These are phyloP conservation scores for Pomacea maculata DNA, from an alignment of 1,140 invertebrate genomes.

Conservation along the genomic window DNA sequence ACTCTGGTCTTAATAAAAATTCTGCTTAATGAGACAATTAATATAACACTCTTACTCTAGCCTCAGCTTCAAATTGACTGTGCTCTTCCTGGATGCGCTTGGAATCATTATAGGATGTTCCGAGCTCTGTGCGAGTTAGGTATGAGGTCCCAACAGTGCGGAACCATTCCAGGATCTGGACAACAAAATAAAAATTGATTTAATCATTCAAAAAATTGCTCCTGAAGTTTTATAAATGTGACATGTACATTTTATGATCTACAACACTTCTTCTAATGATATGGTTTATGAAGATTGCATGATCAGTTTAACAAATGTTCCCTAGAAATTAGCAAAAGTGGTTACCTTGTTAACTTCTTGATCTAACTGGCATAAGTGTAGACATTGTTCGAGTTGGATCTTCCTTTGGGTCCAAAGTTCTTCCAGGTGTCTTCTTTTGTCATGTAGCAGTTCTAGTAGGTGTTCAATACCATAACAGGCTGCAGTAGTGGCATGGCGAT, in stretches of 20 bases:
- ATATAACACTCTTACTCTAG: slow-evolving; percentile 68
- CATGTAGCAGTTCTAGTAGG: slow-evolving; percentile 75
- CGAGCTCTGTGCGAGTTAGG: slow-evolving; percentile 63
- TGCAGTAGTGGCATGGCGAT: slow-evolving; percentile 65
- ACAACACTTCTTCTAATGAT: too few relatives aligned
- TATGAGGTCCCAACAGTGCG: slow-evolving; percentile 58
- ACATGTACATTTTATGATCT: too few relatives aligned
- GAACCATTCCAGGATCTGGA: slow-evolving; percentile 64
- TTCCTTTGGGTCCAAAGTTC: slow-evolving; percentile 74
- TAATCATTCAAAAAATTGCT: background rate
- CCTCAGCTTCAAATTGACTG: slow-evolving; percentile 77
- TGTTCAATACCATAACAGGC: slow-evolving; percentile 67
- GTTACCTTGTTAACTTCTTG: slow-evolving; percentile 76
- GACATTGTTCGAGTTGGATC: slow-evolving; percentile 78
- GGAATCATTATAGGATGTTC: slow-evolving; percentile 75
- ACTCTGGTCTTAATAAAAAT: background rate
- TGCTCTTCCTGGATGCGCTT: slow-evolving; percentile 77
- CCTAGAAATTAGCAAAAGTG: too few relatives aligned
- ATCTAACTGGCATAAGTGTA: slow-evolving; percentile 79
- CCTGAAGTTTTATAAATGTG: too few relatives aligned
- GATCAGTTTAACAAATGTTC: too few relatives aligned
- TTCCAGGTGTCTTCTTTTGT: slow-evolving; percentile 79
- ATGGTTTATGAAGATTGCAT: too few relatives aligned
- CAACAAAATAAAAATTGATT: slow-evolving; percentile 12
- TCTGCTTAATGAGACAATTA: background rate